Evolutionary conservation across 2,113 vertebrate genomes (phyloP), one percentile per base, ranked within the genome.

Genomic region (Coturnix japonica): DNA sequence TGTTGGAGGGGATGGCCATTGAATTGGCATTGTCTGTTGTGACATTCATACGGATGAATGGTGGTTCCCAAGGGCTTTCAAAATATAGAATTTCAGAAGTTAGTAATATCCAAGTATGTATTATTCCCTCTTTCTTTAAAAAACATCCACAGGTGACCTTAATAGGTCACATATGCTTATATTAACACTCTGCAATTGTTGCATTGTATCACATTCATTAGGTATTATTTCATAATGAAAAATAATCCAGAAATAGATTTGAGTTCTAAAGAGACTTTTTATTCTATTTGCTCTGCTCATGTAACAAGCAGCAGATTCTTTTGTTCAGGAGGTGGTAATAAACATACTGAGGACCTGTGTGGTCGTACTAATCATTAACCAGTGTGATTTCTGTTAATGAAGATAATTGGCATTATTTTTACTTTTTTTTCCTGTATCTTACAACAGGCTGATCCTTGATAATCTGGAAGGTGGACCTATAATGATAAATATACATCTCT

Each of bases 251-350:
- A n/a, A 41, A 21, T 41, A 4, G 13, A 3, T 75, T 31, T 91
- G 53, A 30, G 35, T 56, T 61, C 13, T 51, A 7, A 35, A 41
- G 61, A 67, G 54, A 23, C 7, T 71, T 90, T 31, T 31, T 28
- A 2, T 12, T 16, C 1, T 44, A 8, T 43, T 71, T 51, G 25
- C 80, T 64, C 30, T 51, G 25, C 17, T 22, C 12, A 8, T 13
- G 11, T 47, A 2, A 1, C 1, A 0, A 53, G 70, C 39, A 13
- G 9, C 51, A 35, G 8, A 2, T 11, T 0, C 0, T 28, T 47
- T 39, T 44, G 9, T 22, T 59, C 70, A 12, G 54, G 19, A 53
- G 64, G 2, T 41, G 47, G 11, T 26, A 8, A 41, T 22, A 6
- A 60, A n/a, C 31, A 6, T 31, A 30, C 14, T 12, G 3, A 28